Evolutionary conservation across 2,888 invertebrate species (phyloP), one percentile per base, ranked within the genome.

Genomic region (Hartigia nigra): DNA sequence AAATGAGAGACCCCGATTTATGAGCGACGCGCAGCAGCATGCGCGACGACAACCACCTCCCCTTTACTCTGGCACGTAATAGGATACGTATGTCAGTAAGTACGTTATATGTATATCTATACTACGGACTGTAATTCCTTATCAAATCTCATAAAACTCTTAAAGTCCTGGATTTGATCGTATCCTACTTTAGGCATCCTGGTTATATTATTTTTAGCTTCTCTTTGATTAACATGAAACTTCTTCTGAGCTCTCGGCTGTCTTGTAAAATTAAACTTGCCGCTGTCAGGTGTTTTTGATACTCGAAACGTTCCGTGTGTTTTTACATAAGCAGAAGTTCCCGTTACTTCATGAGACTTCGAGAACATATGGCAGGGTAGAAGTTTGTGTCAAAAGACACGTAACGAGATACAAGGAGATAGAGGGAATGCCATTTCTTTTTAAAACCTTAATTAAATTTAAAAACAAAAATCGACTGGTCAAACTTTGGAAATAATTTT

Each of bases 1-100:
- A 79, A 78, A 78, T 77, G 78, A 81, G 78, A 74, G 31, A n/a
- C 77, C 75, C 32, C 74, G 76, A 82, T 77, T 82, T 80, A 81
- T 78, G 76, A 77, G 79, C 76, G 77, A 70, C 76, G 78, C 77
- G 80, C 77, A 78, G 78, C 76, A 81, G 80, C 79, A 77, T 55
- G 78, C 80, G 78, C 80, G 81, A 80, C 79, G 81, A 81, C 81
- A 81, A 78, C 9, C 55, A 23, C 23, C 55, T 55, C 2, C 23
- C 23, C 80, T 5, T 9, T 55, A 75, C 81, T 39, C 74, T 69
- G 36, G 74, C 79, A 74, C 74, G 79, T 76, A 79, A 77, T 79
- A 74, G 37, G 79, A 78, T 78, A 78, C 76, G 75, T 55, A 76
- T 72, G 78, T 78, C 76, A 72, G 72, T 76, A 72, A 76, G 37